Evolutionary conservation across 2,113 vertebrate genomes (phyloP).

Genomic region (Triplophysa rosa): DNA sequence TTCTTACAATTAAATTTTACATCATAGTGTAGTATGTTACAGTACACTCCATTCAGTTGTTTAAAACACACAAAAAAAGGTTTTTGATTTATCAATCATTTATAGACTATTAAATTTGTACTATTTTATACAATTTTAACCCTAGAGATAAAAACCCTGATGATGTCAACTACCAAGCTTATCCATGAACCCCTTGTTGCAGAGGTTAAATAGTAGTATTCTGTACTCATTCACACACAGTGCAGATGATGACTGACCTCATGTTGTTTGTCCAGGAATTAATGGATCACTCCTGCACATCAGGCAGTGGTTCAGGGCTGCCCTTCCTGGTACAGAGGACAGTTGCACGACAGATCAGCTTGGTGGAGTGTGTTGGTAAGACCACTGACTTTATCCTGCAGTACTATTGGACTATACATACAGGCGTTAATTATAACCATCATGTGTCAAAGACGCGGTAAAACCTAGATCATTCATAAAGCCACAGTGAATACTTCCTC

Average conservation of each 20-base stretch:
- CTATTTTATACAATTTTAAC: too few species aligned
- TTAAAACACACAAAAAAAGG: too few species aligned
- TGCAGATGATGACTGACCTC: neutral
- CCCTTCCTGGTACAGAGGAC: constrained; percentile 98
- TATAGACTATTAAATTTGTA: too few species aligned
- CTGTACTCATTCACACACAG: constrained; percentile 6
- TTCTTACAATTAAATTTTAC: too few species aligned
- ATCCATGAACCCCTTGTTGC: neutral
- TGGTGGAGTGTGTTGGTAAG: constrained; percentile 94
- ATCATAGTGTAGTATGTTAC: too few species aligned
- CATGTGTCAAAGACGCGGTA: too few species aligned
- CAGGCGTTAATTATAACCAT: too few species aligned
- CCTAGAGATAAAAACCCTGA: too few species aligned
- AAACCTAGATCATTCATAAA: too few species aligned
- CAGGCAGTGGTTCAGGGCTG: constrained; percentile 95
- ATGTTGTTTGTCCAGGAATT: constrained; percentile 79
- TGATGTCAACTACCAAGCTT: neutral
- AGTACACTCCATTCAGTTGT: too few species aligned
- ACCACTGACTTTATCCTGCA: neutral
- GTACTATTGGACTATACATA: too few species aligned
- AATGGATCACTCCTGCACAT: constrained; percentile 95
- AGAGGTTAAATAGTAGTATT: neutral
- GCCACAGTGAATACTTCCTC: neutral
- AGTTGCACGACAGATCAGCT: constrained; percentile 94
- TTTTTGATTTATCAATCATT: too few species aligned